Base-by-base conservation (phyloP, 2,113 vertebrate genomes). In the Colaptes auratus region DNA sequence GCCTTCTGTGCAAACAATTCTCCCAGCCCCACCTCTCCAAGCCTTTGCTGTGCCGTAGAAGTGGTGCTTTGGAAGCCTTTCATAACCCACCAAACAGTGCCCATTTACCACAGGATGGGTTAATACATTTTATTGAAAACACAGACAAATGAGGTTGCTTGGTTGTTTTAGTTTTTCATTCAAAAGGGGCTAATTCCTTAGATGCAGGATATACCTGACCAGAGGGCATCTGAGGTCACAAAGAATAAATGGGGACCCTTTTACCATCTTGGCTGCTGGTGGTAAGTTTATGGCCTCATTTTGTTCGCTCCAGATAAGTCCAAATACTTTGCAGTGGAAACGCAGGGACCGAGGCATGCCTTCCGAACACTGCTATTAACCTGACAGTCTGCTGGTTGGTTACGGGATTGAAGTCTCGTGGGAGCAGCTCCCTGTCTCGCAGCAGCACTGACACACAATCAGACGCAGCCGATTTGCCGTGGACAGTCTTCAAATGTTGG, bases 401-500 rank as follows among this genome's bases (percentile, higher is more conserved):
- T 92, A 7, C n/a, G 72, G 94, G 90, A n/a, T 65, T 94, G 92
- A 76, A 92, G 78, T 86, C 83, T 73, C 19, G 0, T 55, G 94
- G 89, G 96, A 92, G n/a, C 2, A 4, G 14, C 66, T 63, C 73
- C 64, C 55, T 27, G 56, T 74, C 82, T 94, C 33, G 5, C 89
- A 71, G 79, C 87, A 88, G 77, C 78, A 15, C 91, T 94, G 93
- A 91, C 89, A 95, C 73, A 95, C 88, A 88, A 46, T 72, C 90
- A 16, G 0, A 71, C 64, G 74, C 71, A 84, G 92, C 81, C 73
- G 92, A 94, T 96, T 95, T 95, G 79, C 77, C 3, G 3, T 73
- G 92, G 94, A 93, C 86, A 75, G 42, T 92, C 83, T 88, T 94
- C 81, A 83, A 66, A 93, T 75, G 91, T n/a, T 93, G 95, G 93